phyloP scores from a whole-genome alignment of 2,888 invertebrate species.

The Rhagonycha lutea region DNA sequence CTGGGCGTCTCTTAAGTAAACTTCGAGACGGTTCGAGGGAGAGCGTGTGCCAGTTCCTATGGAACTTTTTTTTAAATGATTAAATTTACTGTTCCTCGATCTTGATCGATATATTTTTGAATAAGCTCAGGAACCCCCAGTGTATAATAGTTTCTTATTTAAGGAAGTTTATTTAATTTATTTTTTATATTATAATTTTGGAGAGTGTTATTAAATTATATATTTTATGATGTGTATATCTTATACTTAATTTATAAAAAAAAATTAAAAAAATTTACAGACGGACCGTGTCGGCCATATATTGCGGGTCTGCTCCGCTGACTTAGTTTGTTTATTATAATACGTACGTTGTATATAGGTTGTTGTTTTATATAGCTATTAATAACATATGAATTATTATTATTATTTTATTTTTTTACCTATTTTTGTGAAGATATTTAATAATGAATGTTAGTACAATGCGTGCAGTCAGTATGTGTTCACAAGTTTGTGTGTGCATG shows the following conservation, averaged over 20 bases:
- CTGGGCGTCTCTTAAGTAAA: constrained; percentile 6
- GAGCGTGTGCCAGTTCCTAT: constrained; percentile 3
- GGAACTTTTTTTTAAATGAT: neutral
- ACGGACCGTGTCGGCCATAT: constrained; percentile 44
- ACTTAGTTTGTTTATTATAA: constrained; percentile 50
- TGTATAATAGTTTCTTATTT: constrained; percentile 15
- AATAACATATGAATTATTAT: constrained; percentile 55
- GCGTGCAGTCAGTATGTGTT: constrained; percentile 40
- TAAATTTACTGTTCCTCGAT: constrained; percentile 4
- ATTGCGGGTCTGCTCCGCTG: constrained; percentile 35
- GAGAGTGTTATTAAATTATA: constrained; percentile 54
- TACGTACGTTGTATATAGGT: constrained; percentile 56
- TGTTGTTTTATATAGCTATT: constrained; percentile 58
- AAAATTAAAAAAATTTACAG: constrained; percentile 8
- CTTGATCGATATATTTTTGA: neutral
- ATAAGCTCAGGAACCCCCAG: constrained; percentile 8
- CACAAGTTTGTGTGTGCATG: constrained; percentile 52
- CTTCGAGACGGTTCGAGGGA: constrained; percentile 3
- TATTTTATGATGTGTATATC: constrained; percentile 36
- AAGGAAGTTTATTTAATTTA: constrained; percentile 47
- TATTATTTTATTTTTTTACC: constrained; percentile 60
- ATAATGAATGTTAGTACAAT: constrained; percentile 58
- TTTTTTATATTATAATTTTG: constrained; percentile 54
- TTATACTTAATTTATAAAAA: constrained; percentile 15
- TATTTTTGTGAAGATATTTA: constrained; percentile 59